Evolutionary conservation across 2,888 invertebrate genomes (phyloP), one percentile per base, ranked within the genome.

Genomic region (Bombylius discolor): DNA sequence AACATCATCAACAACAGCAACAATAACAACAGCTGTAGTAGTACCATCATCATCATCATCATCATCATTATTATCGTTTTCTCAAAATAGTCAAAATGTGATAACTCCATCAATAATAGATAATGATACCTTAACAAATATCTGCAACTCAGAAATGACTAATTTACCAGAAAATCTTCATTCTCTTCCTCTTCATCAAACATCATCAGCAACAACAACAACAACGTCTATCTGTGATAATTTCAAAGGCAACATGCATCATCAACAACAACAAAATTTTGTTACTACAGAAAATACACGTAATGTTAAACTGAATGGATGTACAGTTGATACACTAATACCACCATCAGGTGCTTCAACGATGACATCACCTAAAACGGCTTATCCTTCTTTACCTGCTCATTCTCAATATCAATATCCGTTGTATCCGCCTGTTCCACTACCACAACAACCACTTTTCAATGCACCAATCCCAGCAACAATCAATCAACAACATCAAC

Each of bases 31-130:
- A 52, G 13, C 48, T 66, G 60, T 62, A 68, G 64, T 51, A 65
- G 64, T 59, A 66, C 65, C 65, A 62, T 64, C 32, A 65, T 65
- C 46, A 64, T 65, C 56, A 63, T 65, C 53, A 63, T 63, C 31
- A 60, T 62, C 53, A 63, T 62, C 52, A 62, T 1, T 9, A 36
- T 6, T 36, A 36, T 36, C 23, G 3, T 23, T 23, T 23, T 23
- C 23, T 23, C 23, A 23, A 23, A 23, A 23, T 23, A 23, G 23
- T 23, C 23, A 23, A 23, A 23, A 23, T 23, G 23, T 23, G 23
- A 23, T 23, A 23, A 23, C 23, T 23, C 23, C 23, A 23, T 23
- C 23, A 23, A 23, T 2, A 23, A 23, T 23, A 23, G 23, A 23
- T 2, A 23, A 23, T 23, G 23, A 23, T 23, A 23, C 23, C 3